Percentiles rank a stretch among this genome's conserved stretches.
These are phyloP conservation scores for Melanotus villosus DNA, from an alignment of 2,888 invertebrate genomes.

Conservation along the genomic window DNA sequence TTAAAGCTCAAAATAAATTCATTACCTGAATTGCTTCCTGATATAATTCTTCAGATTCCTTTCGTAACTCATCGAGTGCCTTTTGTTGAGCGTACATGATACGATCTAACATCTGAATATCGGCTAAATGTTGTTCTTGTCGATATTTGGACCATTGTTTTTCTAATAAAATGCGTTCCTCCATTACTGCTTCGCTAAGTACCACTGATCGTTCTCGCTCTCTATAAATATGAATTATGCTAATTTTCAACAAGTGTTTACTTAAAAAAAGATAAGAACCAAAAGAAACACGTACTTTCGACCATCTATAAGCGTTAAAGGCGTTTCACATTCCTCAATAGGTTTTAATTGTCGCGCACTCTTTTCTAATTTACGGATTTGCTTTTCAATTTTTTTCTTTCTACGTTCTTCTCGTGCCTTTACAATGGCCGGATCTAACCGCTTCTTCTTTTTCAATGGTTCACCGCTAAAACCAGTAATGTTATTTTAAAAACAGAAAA, in stretches of 20 bases:
- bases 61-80: conserved; percentile 85
- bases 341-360: conserved; percentile 90
- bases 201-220: conserved; percentile 70
- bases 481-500: neutral
- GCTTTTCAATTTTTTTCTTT: conserved; percentile 88
- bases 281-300: conserved; percentile 76
- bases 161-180: conserved; percentile 75
- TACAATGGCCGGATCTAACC: conserved; percentile 84
- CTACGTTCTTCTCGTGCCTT: conserved; percentile 87
- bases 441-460: conserved; percentile 92
- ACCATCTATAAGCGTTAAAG: conserved; percentile 77
- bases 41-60: conserved; percentile 89
- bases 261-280: no score
- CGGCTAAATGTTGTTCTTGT: conserved; percentile 74
- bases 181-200: conserved; percentile 73
- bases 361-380: conserved; percentile 86
- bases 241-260: no score
- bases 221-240: no score
- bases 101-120: conserved; percentile 79
- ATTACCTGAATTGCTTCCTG: conserved; percentile 85
- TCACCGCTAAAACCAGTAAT: conserved; percentile 76
- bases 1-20: conserved; percentile 18
- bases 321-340: conserved; percentile 87
- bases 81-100: conserved; percentile 79
- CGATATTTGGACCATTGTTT: conserved; percentile 86